These are phyloP conservation scores for Monoplex corrugatus DNA, from an alignment of 2,888 invertebrate species.

Conservation along the genomic window DNA sequence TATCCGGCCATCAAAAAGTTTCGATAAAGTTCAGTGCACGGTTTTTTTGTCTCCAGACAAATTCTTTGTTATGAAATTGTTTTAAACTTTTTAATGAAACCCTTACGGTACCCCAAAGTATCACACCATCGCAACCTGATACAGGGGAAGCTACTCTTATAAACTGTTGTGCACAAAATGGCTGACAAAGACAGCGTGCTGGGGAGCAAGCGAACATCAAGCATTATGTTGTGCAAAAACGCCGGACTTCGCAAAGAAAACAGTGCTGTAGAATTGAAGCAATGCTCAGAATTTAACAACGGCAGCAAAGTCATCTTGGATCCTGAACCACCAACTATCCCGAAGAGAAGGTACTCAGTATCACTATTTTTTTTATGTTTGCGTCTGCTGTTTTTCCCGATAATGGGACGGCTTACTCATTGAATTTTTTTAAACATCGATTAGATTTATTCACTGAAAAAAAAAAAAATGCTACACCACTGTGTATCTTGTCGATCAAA, in stretches of 20 bases:
- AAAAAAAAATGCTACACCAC: no score
- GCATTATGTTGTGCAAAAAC: background rate
- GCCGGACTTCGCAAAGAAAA: background rate
- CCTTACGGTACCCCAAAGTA: constrained; percentile 4
- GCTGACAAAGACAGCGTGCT: constrained; percentile 32
- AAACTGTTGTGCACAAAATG: constrained; percentile 4
- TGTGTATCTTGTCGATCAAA: no score
- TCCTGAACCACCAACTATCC: constrained; percentile 74
- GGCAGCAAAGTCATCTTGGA: constrained; percentile 60
- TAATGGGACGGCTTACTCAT: background rate
- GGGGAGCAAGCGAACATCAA: background rate
- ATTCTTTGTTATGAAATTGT: background rate
- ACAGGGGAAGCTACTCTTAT: constrained; percentile 52
- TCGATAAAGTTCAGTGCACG: background rate
- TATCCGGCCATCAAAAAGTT: no score
- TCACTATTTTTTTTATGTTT: background rate
- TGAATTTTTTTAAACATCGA: no score
- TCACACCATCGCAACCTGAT: constrained; percentile 20
- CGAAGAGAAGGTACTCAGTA: constrained; percentile 72
- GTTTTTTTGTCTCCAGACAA: background rate
- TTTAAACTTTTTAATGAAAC: no score
- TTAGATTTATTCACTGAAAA: no score
- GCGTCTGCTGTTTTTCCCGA: background rate
- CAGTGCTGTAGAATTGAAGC: background rate
- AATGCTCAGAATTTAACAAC: constrained; percentile 49